Percentiles rank a stretch among this genome's conserved stretches.
phyloP scores from a whole-genome alignment of 2,888 invertebrate genomes.

The Eupsilia transversa region DNA sequence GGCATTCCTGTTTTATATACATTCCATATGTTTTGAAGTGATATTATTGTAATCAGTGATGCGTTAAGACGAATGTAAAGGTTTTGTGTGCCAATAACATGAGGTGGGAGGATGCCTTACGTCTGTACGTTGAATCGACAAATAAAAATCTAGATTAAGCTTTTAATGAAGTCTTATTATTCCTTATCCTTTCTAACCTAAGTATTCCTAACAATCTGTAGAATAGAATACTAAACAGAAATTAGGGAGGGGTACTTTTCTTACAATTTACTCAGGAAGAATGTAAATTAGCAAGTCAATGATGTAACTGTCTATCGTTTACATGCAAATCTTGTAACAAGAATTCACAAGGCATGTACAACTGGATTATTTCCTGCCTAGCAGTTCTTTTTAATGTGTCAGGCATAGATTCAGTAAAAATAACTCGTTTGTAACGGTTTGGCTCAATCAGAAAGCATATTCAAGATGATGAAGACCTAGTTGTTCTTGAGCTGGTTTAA shows the following conservation, averaged over 20 bases:
- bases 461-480: conserved; percentile 41
- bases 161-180: conserved; percentile 83
- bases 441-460: conserved; percentile 39
- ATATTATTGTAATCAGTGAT: conserved; percentile 80
- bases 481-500: conserved; percentile 43
- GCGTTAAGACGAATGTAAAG: conserved; percentile 78
- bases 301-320: conserved; percentile 41
- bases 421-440: conserved; percentile 49
- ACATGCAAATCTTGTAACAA: conserved; percentile 44
- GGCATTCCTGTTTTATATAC: conserved; percentile 85
- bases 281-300: conserved; percentile 50
- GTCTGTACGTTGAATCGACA: conserved; percentile 90
- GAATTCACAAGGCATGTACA: conserved; percentile 19
- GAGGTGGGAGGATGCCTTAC: conserved; percentile 88
- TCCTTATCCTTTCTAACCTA: conserved; percentile 49
- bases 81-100: conserved; percentile 89
- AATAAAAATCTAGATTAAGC: conserved; percentile 89
- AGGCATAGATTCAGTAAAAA: conserved; percentile 24
- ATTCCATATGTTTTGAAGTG: conserved; percentile 86
- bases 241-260: conserved; percentile 19
- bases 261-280: conserved; percentile 17
- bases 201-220: neutral
- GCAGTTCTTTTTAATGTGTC: conserved; percentile 23
- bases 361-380: conserved; percentile 26
- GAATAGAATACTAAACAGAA: neutral